These are phyloP conservation scores for Trachythela sp. DNA, from an alignment of 64 coral and sea anemone species.

Conservation along the genomic window DNA sequence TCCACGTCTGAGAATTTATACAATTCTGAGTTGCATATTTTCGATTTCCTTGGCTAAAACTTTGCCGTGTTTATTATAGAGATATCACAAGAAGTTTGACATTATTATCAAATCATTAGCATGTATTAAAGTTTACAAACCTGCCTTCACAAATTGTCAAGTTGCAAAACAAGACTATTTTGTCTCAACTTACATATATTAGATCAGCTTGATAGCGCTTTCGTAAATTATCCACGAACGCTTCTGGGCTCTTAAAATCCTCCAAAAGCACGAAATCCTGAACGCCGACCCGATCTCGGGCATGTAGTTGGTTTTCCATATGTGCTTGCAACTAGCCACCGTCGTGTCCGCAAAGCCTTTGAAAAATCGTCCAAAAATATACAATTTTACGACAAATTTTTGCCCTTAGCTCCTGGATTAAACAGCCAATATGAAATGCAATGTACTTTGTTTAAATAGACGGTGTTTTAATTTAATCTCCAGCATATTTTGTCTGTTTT, in stretches of 20 bases:
- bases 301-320: slow-evolving; percentile 88
- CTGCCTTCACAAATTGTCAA: too few species aligned
- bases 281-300: slow-evolving; percentile 80
- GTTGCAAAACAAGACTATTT: not conserved
- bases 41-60: not conserved
- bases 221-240: slow-evolving; percentile 78
- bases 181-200: slow-evolving; percentile 87
- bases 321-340: not conserved
- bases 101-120: too few species aligned
- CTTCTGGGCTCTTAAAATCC: slow-evolving; percentile 88
- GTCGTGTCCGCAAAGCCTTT: not conserved
- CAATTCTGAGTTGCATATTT: not conserved
- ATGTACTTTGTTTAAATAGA: not conserved
- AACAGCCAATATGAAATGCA: not conserved
- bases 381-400: not conserved
- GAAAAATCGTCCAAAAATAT: not conserved
- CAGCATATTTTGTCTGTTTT: not conserved
- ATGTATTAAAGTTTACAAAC: too few species aligned
- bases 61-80: not conserved
- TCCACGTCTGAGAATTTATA: too few species aligned
- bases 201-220: slow-evolving; percentile 89
- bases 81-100: not conserved
- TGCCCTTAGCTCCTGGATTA: not conserved
- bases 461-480: not conserved
- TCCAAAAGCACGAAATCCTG: slow-evolving; percentile 98